These are phyloP conservation scores for Rachycentron canadum DNA, from an alignment of 2,797 vertebrate species.

Conservation along the genomic window DNA sequence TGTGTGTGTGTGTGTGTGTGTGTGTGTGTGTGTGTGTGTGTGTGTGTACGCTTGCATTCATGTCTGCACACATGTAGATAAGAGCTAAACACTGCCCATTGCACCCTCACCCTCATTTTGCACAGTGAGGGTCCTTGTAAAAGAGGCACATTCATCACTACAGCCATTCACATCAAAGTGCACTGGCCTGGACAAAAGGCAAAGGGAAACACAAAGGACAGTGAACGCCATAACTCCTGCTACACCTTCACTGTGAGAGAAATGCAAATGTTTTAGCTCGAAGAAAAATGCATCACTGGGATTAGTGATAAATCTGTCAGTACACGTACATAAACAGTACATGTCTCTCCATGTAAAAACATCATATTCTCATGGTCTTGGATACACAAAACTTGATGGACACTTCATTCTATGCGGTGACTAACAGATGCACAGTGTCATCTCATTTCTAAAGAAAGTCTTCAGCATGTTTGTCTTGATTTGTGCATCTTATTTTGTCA, in stretches of 20 bases:
- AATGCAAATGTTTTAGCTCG: conserved; percentile 27
- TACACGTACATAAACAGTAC: not conserved
- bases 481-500: conserved; percentile 48
- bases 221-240: conserved; percentile 68
- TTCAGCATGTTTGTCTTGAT: conserved; percentile 69
- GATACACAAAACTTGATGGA: conserved; percentile 9
- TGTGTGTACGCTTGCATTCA: conserved; percentile 34
- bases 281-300: conserved; percentile 12
- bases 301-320: not conserved
- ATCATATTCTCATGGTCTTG: not conserved
- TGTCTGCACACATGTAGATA: conserved; percentile 72
- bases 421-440: conserved; percentile 6
- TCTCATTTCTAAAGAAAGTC: conserved; percentile 48
- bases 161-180: conserved; percentile 76
- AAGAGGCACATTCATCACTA: conserved; percentile 77
- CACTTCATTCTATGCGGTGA: conserved; percentile 3
- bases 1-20: too few relatives aligned
- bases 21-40: conserved; percentile 19
- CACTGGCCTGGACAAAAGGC: conserved; percentile 70
- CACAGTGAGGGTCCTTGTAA: conserved; percentile 68
- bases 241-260: conserved; percentile 47
- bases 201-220: conserved; percentile 64
- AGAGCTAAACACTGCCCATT: conserved; percentile 49
- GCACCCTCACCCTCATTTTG: conserved; percentile 40
- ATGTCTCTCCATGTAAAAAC: conserved; percentile 4